Conservation (phyloP, 2,113 vertebrate genomes). For the Motacilla tschutschensis region DNA sequence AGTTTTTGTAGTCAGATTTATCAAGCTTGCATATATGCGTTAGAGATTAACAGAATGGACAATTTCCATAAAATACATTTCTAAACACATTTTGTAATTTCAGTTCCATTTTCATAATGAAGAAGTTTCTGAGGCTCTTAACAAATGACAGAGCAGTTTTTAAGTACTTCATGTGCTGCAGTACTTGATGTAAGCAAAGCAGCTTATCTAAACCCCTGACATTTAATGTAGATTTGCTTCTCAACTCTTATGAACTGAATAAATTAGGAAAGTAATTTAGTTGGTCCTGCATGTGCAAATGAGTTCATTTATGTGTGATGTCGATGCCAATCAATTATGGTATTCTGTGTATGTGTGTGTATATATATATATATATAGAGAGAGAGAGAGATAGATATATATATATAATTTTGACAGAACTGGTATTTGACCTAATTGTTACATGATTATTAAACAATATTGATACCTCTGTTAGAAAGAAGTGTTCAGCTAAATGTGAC, state of each 20-base stretch:
- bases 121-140: conserved; percentile 33
- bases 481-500: not conserved
- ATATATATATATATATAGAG: not conserved
- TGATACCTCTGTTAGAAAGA: fast-evolving
- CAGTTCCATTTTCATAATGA: conserved; percentile 11
- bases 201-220: conserved; percentile 33
- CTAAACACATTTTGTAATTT: conserved; percentile 1
- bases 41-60: not conserved
- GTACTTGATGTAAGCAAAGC: not conserved
- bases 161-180: conserved; percentile 18
- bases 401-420: not conserved
- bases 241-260: not conserved
- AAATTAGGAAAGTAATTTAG: not conserved
- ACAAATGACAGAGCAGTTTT: conserved; percentile 38
- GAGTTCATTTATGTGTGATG: not conserved
- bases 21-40: not conserved
- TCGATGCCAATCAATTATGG: not conserved
- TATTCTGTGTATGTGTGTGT: not conserved
- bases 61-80: conserved; percentile 8
- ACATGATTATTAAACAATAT: not conserved
- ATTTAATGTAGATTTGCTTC: conserved; percentile 23
- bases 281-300: not conserved
- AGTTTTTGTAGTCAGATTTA: not conserved
- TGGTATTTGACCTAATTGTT: not conserved
- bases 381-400: not conserved